A percentile compares a stretch with the other conserved stretches of the same genome.
phyloP scores from a whole-genome alignment of 2,113 vertebrate genomes.

The Albula glossodonta region DNA sequence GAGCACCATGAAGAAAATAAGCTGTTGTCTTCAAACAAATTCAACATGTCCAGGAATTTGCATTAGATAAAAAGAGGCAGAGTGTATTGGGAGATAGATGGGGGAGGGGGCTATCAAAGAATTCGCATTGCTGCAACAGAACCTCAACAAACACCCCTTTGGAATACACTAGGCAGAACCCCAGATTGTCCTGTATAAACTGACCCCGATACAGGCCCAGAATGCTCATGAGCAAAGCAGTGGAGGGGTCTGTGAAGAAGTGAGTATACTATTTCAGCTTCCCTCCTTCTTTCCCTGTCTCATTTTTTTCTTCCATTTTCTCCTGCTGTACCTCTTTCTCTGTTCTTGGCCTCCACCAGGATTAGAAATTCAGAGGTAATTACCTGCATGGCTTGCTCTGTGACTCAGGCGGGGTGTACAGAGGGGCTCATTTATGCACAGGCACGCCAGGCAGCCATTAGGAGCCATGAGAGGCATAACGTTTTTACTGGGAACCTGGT shows the following conservation, averaged over 20 bases:
- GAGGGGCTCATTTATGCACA: conserved; percentile 88
- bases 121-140: background rate
- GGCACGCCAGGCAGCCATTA: conserved; percentile 86
- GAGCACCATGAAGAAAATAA: background rate
- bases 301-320: background rate
- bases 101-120: background rate
- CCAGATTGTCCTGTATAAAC: no score
- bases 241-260: background rate
- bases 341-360: conserved; percentile 43
- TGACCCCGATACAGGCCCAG: background rate
- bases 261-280: background rate
- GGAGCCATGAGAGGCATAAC: conserved; percentile 75
- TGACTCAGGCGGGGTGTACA: conserved; percentile 77
- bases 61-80: conserved; percentile 23
- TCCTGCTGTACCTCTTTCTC: background rate
- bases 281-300: background rate
- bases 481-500: conserved; percentile 81
- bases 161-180: background rate
- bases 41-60: conserved; percentile 37
- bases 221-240: background rate
- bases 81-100: background rate
- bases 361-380: conserved; percentile 92
- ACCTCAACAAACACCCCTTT: background rate
- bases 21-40: conserved; percentile 18
- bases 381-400: conserved; percentile 94